These are phyloP conservation scores for Pachymerium ferrugineum DNA, from an alignment of 2,888 invertebrate species.

Conservation along the genomic window DNA sequence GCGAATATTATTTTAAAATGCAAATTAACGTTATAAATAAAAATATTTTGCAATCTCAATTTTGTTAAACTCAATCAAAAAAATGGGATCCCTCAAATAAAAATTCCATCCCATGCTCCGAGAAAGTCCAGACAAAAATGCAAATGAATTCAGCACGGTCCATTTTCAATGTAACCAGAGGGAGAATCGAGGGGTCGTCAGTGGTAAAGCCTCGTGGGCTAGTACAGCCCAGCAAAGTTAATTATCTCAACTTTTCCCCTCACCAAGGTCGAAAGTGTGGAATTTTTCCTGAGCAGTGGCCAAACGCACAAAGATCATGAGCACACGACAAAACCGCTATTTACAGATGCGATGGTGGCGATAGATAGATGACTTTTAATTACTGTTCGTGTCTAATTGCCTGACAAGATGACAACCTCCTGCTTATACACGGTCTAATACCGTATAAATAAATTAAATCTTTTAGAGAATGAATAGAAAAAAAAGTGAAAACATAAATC, in stretches of 20 bases:
- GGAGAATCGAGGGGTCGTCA: slow-evolving; percentile 22
- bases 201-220: slow-evolving; percentile 25
- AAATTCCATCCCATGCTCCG: neutral
- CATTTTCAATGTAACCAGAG: slow-evolving; percentile 19
- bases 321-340: neutral
- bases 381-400: slow-evolving; percentile 12
- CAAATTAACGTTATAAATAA: slow-evolving; percentile 16
- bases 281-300: slow-evolving; percentile 7
- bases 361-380: slow-evolving; percentile 15
- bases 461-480: too few species aligned
- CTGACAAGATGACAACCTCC: slow-evolving; percentile 4
- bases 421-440: neutral
- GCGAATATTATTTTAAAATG: slow-evolving; percentile 25
- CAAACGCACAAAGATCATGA: slow-evolving; percentile 23
- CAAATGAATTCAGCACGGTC: slow-evolving; percentile 2
- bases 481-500: neutral
- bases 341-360: neutral
- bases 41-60: neutral
- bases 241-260: slow-evolving; percentile 24
- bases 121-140: slow-evolving; percentile 15
- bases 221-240: slow-evolving; percentile 22
- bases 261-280: slow-evolving; percentile 23
- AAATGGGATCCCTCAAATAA: too few species aligned
- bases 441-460: neutral
- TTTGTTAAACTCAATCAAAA: too few species aligned